Conservation (phyloP, 2,888 invertebrate species). For the Tipula vernalis region DNA sequence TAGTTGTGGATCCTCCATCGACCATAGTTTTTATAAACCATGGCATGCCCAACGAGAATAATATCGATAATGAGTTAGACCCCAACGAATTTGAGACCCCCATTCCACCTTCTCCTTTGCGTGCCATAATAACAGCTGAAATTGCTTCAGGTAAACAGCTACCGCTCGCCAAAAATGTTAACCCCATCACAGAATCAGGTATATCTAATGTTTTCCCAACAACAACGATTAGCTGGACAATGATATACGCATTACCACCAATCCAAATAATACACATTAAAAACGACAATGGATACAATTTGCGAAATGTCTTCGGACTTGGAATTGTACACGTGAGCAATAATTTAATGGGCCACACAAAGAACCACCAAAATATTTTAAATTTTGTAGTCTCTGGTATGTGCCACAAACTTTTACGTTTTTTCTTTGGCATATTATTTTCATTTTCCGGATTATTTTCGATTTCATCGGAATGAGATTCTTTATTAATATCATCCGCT, state of each 20-base stretch:
- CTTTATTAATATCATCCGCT: background rate
- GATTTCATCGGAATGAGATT: background rate
- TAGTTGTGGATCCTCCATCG: background rate
- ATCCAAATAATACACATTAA: slow-evolving; percentile 80
- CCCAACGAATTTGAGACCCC: slow-evolving; percentile 80
- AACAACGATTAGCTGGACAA: slow-evolving; percentile 85
- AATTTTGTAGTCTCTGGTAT: slow-evolving; percentile 32
- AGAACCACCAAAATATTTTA: slow-evolving; percentile 46
- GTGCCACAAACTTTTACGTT: slow-evolving; percentile 34
- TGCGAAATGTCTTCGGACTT: slow-evolving; percentile 46
- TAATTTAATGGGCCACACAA: slow-evolving; percentile 58
- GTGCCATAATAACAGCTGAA: slow-evolving; percentile 73
- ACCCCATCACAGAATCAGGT: slow-evolving; percentile 81
- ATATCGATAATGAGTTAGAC: slow-evolving; percentile 72
- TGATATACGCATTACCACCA: slow-evolving; percentile 69
- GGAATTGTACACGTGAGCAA: slow-evolving; percentile 57
- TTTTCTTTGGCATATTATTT: background rate
- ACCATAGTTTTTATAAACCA: slow-evolving; percentile 63
- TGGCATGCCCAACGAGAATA: slow-evolving; percentile 70
- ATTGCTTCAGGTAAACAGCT: slow-evolving; percentile 73
- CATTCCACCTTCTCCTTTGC: slow-evolving; percentile 75
- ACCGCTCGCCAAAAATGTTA: slow-evolving; percentile 82
- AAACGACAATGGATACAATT: slow-evolving; percentile 64
- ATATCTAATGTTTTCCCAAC: slow-evolving; percentile 65
- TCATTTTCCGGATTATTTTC: background rate